Base-by-base conservation (phyloP, 2,888 invertebrate genomes). In the Mongoloraphidia duomilia region DNA sequence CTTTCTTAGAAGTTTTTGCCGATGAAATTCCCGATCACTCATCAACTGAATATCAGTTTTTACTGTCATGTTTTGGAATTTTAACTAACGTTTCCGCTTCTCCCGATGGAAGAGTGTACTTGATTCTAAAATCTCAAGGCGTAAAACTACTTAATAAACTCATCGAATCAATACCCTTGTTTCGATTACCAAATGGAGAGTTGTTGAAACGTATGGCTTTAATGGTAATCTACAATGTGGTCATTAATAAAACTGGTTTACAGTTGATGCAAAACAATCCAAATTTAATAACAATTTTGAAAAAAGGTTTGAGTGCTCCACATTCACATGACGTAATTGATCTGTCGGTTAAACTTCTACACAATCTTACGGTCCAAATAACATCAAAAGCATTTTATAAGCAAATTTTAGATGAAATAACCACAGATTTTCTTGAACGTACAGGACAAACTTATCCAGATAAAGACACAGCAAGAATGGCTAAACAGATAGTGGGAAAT, bases 141-240 rank as follows among this genome's bases (percentile, higher is more conserved):
- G 60, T 56, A 49, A 60, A 61, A 44, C 59, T 68, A 8, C 52
- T 67, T 3, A 55, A 58, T 34, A 63, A 63, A 49, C 57, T 67
- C 42, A 54, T 66, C 34, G 56, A 58, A 40, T 51, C 59, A 3
- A 56, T 65, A 46, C 62, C 64, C 0, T 52, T 51, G 10, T 54
- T 66, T 11, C 65, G 64, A 1, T 49, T 55, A 12, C 57, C 58
- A 10, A 57, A 62, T n/a, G 65, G 64, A 9, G 58, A 61, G 34
- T 54, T 57, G 12, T 50, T 67, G 8, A 65, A 65, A 52, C 62
- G 67, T 53, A 57, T 65, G 46, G 57, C 67, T 39, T 52, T 68
- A 33, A 63, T 64, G 60, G 61, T 63, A 39, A 53, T 68, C 41
- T 67, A 65, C 56, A 69, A 69, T 53, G 57, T 68, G 33, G 64